A percentile compares a stretch with the other conserved stretches of the same genome.
These are phyloP conservation scores for Zosterops pallidus DNA, from an alignment of 2,113 vertebrate species.

Conservation along the genomic window DNA sequence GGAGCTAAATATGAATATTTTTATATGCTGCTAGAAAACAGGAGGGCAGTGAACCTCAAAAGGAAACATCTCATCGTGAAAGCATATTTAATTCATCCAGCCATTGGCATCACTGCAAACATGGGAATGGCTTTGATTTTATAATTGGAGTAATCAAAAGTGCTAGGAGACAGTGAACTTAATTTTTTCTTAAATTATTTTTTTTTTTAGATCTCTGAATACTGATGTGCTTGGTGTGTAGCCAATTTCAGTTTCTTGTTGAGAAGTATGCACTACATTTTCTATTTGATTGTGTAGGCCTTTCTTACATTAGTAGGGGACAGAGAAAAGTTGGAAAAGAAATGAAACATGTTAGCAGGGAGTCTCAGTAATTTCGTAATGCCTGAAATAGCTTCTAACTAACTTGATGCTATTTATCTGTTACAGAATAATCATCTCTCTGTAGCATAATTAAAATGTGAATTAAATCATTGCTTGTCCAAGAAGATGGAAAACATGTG, in stretches of 20 bases:
- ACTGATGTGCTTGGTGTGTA: neutral
- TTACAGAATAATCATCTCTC: neutral
- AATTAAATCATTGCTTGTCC: conserved; percentile 13
- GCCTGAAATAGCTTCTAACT: conserved; percentile 16
- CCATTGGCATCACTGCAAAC: neutral
- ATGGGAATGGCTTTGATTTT: conserved; percentile 5
- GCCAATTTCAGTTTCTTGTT: neutral
- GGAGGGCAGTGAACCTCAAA: neutral
- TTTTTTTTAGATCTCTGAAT: neutral
- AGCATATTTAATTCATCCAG: neutral
- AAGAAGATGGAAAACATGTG: neutral
- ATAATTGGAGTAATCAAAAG: conserved; percentile 1
- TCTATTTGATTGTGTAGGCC: neutral
- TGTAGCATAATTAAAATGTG: conserved; percentile 10
- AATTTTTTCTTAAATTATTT: neutral
- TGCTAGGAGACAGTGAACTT: neutral
- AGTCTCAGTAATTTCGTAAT: neutral
- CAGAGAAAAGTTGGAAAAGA: neutral
- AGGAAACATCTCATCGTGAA: neutral
- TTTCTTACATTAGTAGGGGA: neutral
- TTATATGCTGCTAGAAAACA: neutral
- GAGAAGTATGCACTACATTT: neutral
- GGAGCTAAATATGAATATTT: neutral
- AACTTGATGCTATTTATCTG: conserved; percentile 31
- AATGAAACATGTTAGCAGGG: neutral